Evolutionary conservation across 64 coral and sea anemone genomes (phyloP).

Genomic region (Platygyra sinensis): DNA sequence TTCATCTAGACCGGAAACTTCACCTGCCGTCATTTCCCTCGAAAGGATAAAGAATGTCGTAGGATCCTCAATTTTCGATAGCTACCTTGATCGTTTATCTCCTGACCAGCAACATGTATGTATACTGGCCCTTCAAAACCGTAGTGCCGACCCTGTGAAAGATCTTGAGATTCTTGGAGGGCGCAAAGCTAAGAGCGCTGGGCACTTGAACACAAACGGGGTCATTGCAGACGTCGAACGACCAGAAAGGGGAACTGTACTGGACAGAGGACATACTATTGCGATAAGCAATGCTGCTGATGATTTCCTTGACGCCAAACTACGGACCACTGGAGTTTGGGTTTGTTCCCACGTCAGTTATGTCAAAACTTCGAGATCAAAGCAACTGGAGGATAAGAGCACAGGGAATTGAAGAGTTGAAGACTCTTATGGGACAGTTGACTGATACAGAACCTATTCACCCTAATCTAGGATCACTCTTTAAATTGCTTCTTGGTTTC

Average conservation of each 20-base stretch:
- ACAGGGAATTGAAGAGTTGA: conserved; percentile 95
- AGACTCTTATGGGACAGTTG: conserved; percentile 76
- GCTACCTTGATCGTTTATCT: conserved; percentile 78
- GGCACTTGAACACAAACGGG: conserved; percentile 79
- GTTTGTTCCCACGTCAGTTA: conserved; percentile 81
- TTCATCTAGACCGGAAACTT: conserved; percentile 82
- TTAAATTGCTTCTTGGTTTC: conserved; percentile 83
- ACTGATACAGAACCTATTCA: conserved; percentile 67
- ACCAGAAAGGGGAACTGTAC: conserved; percentile 36
- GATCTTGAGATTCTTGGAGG: conserved; percentile 63
- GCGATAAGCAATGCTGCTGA: conserved; percentile 53
- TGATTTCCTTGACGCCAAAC: conserved; percentile 46
- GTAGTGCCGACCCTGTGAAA: conserved; percentile 31
- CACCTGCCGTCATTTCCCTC: conserved; percentile 88
- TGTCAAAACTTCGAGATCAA: conserved; percentile 86
- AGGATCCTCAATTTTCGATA: conserved; percentile 80
- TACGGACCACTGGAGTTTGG: conserved; percentile 66
- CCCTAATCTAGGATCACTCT: conserved; percentile 78
- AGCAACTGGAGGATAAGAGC: conserved; percentile 87
- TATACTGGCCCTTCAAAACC: conserved; percentile 67
- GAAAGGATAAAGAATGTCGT: conserved; percentile 97
- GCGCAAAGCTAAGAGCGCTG: conserved; percentile 90
- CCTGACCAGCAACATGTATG: conserved; percentile 75
- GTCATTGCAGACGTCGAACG: conserved; percentile 46
- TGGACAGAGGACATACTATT: conserved; percentile 89